A percentile compares a stretch with the other conserved stretches of the same genome.
Conservation (phyloP, 1,140 invertebrate species). For the Riptortus pedestris region DNA sequence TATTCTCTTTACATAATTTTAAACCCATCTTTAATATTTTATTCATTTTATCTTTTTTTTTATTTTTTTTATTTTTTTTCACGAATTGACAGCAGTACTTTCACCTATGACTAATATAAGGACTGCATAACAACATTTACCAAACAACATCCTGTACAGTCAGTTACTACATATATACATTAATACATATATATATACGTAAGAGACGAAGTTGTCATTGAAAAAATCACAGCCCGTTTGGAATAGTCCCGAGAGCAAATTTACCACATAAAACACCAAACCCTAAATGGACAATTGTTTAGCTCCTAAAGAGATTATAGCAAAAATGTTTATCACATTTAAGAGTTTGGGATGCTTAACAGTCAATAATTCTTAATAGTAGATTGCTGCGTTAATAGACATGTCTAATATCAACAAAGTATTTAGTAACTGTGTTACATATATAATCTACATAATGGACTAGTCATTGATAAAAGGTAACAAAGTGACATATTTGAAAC, state of each 20-base stretch:
- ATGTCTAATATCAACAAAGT: constrained; percentile 16
- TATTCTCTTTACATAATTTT: constrained; percentile 1
- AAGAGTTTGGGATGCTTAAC: constrained; percentile 23
- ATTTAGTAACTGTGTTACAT: constrained; percentile 18
- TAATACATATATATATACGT: constrained; percentile 27
- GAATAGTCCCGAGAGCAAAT: constrained; percentile 29
- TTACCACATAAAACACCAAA: constrained; percentile 22
- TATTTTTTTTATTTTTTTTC: background rate
- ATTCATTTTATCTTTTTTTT: background rate
- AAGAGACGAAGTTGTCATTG: constrained; percentile 27
- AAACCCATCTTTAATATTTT: constrained; percentile 9
- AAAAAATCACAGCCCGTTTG: constrained; percentile 31
- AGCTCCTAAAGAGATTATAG: constrained; percentile 27
- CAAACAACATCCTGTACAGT: constrained; percentile 30
- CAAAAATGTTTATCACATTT: constrained; percentile 29
- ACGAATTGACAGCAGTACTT: constrained; percentile 28
- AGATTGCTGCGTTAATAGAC: constrained; percentile 1
- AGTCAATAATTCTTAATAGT: constrained; percentile 24
- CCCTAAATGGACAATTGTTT: constrained; percentile 27
- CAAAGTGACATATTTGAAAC: constrained; percentile 14
- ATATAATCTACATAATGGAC: constrained; percentile 16
- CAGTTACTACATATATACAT: constrained; percentile 28
- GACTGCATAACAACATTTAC: constrained; percentile 24
- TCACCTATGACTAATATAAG: constrained; percentile 25
- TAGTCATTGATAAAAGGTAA: constrained; percentile 17